Conservation (phyloP, 2,797 vertebrate species). For the Falco peregrinus region DNA sequence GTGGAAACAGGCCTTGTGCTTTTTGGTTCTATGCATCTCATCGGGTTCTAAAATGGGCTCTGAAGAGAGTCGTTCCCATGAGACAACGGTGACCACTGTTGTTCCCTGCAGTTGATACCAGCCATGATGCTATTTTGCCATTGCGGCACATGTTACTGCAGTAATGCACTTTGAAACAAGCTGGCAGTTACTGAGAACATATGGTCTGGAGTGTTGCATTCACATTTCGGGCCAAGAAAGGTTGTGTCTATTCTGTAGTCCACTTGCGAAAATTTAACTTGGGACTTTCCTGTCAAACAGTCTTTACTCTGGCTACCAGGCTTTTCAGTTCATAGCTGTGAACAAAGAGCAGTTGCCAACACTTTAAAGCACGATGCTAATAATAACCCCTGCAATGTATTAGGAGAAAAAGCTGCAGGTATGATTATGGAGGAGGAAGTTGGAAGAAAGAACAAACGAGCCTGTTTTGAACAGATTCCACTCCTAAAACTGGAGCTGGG, state of each 20-base stretch:
- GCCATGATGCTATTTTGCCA: not conserved
- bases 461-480: not conserved
- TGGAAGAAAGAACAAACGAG: not conserved
- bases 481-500: not conserved
- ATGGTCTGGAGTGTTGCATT: fast-evolving
- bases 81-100: slow-evolving; percentile 44
- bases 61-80: not conserved
- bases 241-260: not conserved
- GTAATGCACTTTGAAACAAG: not conserved
- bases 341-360: not conserved
- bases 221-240: not conserved
- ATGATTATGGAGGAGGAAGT: not conserved
- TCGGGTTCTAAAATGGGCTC: not conserved
- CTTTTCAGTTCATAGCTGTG: not conserved
- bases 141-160: not conserved
- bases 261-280: not conserved
- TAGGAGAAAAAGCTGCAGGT: not conserved
- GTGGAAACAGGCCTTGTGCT: not conserved
- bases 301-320: not conserved
- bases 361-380: not conserved
- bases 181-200: not conserved
- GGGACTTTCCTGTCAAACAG: not conserved
- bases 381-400: not conserved
- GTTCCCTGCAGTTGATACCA: not conserved
- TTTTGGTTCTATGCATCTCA: fast-evolving